Percentiles rank a stretch among this genome's conserved stretches.
Conservation (phyloP, 2,888 invertebrate genomes). For the Drosophila multiciliata region DNA sequence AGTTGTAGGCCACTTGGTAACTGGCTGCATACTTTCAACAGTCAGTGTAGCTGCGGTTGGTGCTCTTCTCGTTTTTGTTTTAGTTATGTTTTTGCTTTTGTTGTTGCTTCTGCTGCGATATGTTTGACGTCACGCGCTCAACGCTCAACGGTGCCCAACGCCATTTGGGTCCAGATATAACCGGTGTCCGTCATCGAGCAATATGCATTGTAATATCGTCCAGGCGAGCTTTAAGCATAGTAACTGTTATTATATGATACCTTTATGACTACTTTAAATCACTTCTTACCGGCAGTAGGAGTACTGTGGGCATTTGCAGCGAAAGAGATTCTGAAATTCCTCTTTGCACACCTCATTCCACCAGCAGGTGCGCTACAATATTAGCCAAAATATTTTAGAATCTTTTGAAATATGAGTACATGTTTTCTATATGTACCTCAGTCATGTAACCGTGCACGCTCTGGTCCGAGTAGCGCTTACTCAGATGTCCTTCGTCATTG, state of each 20-base stretch:
- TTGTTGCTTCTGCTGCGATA: slow-evolving; percentile 30
- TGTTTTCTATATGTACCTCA: slow-evolving; percentile 87
- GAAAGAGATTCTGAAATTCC: slow-evolving; percentile 94
- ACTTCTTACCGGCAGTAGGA: slow-evolving; percentile 89
- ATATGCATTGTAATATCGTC: slow-evolving; percentile 94
- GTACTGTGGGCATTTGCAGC: slow-evolving; percentile 95
- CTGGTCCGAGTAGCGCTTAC: slow-evolving; percentile 91
- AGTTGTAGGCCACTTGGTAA: slow-evolving; percentile 31
- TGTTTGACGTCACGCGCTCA: slow-evolving; percentile 60
- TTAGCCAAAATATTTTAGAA: neutral
- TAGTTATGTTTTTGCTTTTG: slow-evolving; percentile 1
- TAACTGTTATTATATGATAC: neutral
- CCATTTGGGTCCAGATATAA: slow-evolving; percentile 91
- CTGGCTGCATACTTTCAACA: slow-evolving; percentile 51
- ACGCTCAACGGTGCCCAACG: slow-evolving; percentile 78
- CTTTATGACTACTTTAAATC: neutral
- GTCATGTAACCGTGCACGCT: slow-evolving; percentile 93
- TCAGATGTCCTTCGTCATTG: slow-evolving; percentile 82
- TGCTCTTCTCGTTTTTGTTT: slow-evolving; percentile 24
- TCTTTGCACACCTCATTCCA: slow-evolving; percentile 97
- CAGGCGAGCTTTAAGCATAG: slow-evolving; percentile 87
- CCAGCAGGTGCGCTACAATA: slow-evolving; percentile 93
- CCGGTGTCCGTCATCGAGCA: slow-evolving; percentile 96
- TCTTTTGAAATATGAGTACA: neutral
- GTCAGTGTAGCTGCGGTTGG: slow-evolving; percentile 57